Percentiles rank a stretch among this genome's conserved stretches.
phyloP scores from a whole-genome alignment of 2,888 invertebrate species.

The Eretmocerus hayati region DNA sequence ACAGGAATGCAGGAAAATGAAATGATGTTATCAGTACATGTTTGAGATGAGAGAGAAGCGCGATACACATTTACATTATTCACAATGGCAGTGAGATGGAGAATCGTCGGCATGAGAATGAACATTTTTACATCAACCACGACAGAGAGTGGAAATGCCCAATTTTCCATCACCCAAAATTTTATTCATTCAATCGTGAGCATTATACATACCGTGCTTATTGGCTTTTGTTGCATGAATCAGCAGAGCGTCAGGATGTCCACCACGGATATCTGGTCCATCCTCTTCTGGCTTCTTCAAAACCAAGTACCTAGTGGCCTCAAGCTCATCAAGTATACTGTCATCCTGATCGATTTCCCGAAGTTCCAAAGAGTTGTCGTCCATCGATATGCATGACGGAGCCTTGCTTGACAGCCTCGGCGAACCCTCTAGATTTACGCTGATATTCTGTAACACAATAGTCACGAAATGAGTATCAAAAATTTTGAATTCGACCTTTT shows the following conservation, averaged over 20 bases:
- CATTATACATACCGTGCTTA: conserved; percentile 63
- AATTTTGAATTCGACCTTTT: background rate
- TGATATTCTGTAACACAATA: conserved; percentile 34
- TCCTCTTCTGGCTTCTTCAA: conserved; percentile 76
- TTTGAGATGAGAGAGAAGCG: background rate
- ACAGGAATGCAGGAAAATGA: no score
- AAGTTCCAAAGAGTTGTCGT: conserved; percentile 38
- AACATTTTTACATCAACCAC: no score
- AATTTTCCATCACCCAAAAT: background rate
- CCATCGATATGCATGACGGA: conserved; percentile 39
- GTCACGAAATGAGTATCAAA: no score
- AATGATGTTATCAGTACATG: conserved; percentile 7
- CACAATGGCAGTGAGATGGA: background rate
- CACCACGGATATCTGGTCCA: conserved; percentile 87
- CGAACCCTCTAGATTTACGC: conserved; percentile 32
- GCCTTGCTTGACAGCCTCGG: conserved; percentile 41
- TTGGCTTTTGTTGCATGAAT: conserved; percentile 94
- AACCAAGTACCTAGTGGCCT: conserved; percentile 72
- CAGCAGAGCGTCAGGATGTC: conserved; percentile 87
- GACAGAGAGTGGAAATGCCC: no score
- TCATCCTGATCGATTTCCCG: conserved; percentile 38
- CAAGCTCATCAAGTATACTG: conserved; percentile 64
- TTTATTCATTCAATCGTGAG: no score
- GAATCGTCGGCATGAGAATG: no score
- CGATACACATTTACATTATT: background rate